These are phyloP conservation scores for Merodon equestris DNA, from an alignment of 2,888 invertebrate species.

Conservation along the genomic window DNA sequence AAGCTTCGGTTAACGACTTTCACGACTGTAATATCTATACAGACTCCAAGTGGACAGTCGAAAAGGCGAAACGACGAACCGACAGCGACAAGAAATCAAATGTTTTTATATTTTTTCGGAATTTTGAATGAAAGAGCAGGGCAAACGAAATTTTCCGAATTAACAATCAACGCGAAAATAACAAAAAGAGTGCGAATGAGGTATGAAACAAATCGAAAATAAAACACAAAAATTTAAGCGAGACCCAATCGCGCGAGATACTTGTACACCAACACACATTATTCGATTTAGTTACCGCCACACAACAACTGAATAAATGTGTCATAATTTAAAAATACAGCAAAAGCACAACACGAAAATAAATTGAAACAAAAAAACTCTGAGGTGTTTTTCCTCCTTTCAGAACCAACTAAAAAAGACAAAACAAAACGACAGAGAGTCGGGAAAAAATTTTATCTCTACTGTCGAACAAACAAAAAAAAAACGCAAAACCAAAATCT, in stretches of 20 bases:
- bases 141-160: conserved; percentile 51
- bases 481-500: conserved; percentile 52
- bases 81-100: conserved; percentile 42
- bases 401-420: too few species aligned
- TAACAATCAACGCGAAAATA: conserved; percentile 44
- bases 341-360: conserved; percentile 65
- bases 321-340: conserved; percentile 69
- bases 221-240: conserved; percentile 13
- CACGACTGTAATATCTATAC: too few species aligned
- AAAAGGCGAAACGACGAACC: conserved; percentile 18
- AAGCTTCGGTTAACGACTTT: too few species aligned
- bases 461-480: too few species aligned
- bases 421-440: too few species aligned
- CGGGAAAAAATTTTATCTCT: too few species aligned
- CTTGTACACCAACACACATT: conserved; percentile 53
- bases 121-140: conserved; percentile 61
- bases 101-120: conserved; percentile 39
- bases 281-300: conserved; percentile 55
- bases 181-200: conserved; percentile 2
- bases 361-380: conserved; percentile 24
- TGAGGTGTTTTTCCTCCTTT: conserved; percentile 40
- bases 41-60: too few species aligned
- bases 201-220: too few species aligned
- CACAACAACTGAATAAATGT: conserved; percentile 62
- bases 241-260: conserved; percentile 38